These are phyloP conservation scores for Eupithecia insigniata DNA, from an alignment of 2,888 invertebrate genomes.

Conservation along the genomic window DNA sequence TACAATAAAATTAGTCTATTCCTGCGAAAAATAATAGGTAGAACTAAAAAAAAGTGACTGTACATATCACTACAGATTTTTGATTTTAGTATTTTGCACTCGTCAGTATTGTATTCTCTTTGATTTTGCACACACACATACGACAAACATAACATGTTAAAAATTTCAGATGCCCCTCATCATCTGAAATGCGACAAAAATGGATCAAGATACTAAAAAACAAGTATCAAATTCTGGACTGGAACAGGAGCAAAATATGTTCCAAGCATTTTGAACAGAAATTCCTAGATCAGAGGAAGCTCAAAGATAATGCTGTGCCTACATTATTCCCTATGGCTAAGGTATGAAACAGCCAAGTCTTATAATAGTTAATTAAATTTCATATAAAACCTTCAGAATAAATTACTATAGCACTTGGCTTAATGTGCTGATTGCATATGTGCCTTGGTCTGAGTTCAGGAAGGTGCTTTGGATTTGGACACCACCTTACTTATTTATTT, in stretches of 20 bases:
- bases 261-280: slow-evolving; percentile 74
- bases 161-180: slow-evolving; percentile 63
- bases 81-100: too few species aligned
- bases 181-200: slow-evolving; percentile 65
- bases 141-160: background rate
- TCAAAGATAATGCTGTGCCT: slow-evolving; percentile 69
- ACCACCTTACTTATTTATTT: background rate
- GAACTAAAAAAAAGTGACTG: too few species aligned
- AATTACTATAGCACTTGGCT: too few species aligned
- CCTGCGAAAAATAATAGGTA: background rate
- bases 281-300: slow-evolving; percentile 67
- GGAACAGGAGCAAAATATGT: slow-evolving; percentile 71
- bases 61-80: too few species aligned
- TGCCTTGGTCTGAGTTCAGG: too few species aligned
- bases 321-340: slow-evolving; percentile 61
- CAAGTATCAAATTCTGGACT: slow-evolving; percentile 67
- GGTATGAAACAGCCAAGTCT: slow-evolving; percentile 51
- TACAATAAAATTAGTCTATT: background rate
- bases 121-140: too few species aligned
- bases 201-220: slow-evolving; percentile 70
- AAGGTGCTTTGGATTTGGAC: background rate
- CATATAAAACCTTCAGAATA: too few species aligned
- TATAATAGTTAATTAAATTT: too few species aligned
- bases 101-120: too few species aligned
- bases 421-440: too few species aligned